Evolutionary conservation across 2,113 vertebrate species (phyloP).

Genomic region (Siniperca knerii): DNA sequence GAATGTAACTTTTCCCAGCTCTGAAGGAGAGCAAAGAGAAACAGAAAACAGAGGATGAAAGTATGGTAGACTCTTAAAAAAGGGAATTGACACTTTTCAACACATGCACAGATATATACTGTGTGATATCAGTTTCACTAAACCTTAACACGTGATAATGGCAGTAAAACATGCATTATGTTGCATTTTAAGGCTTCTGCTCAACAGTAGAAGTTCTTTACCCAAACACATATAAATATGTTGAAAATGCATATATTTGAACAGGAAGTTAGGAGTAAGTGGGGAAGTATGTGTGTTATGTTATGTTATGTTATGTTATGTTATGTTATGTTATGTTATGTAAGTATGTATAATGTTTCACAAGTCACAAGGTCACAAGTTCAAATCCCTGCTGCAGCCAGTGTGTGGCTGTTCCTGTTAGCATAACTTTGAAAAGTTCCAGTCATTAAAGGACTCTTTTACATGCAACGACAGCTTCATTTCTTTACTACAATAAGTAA

Average conservation of each 20-base stretch:
- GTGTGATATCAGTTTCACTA: too few species aligned
- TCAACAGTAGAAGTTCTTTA: background rate
- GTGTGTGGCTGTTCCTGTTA: background rate
- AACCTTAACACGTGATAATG: background rate
- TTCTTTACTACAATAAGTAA: background rate
- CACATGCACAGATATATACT: background rate
- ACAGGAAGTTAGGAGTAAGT: background rate
- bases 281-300: background rate
- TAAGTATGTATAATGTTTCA: too few species aligned
- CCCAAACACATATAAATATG: too few species aligned
- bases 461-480: background rate
- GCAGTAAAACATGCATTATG: background rate
- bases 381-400: slow-evolving; percentile 13
- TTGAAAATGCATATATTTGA: background rate
- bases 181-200: too few species aligned
- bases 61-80: background rate
- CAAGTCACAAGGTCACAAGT: background rate
- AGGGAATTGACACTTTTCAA: background rate
- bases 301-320: too few species aligned
- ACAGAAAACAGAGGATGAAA: background rate
- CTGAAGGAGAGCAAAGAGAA: background rate
- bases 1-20: background rate
- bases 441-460: background rate
- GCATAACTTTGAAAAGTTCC: background rate
- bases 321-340: too few species aligned